Evolutionary conservation across 2,888 invertebrate species (phyloP), one percentile per base, ranked within the genome.

Genomic region (Neoitamus cyanurus): DNA sequence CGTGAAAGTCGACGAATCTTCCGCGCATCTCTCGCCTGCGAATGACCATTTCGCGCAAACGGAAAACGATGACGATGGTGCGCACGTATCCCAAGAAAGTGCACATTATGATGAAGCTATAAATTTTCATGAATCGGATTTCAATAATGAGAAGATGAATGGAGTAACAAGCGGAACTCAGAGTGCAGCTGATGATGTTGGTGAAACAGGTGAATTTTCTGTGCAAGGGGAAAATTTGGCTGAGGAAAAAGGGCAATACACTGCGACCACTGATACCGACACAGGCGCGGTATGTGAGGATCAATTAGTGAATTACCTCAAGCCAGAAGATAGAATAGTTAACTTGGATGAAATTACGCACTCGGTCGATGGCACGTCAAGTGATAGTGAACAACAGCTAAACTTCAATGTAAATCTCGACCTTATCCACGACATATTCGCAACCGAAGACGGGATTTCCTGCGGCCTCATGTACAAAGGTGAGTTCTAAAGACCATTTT

Each of bases 401-500:
- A 84, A 58, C 84, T 83, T 37, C 84, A 86, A 86, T 84, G 88
- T 89, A 30, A 86, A 88, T 83, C 83, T 90, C 73, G 87, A 88
- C 83, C 86, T 90, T 85, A 87, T 86, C 70, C 90, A 90, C 86
- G 88, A 89, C 72, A 83, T 88, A 84, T 90, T 89, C 85, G 88
- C 88, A 83, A 88, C 87, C n/a, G 82, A 85, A n/a, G 86, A 87
- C 11, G 88, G 88, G 82, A 87, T 90, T 73, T 88, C 88, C 80
- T 88, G 88, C 82, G 89, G 89, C 83, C 85, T 90, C 28, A 86
- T 89, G 84, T 90, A 90, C 85, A 88, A 88, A 86, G 88, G 90
- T 90, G 87, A 88, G 88, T 87, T 25, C 42, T 7, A 15, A 48
- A 37, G n/a, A n/a, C n/a, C n/a, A n/a, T n/a, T n/a, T n/a, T n/a